Conservation (phyloP, 2,113 vertebrate genomes). For the Myodes glareolus region DNA sequence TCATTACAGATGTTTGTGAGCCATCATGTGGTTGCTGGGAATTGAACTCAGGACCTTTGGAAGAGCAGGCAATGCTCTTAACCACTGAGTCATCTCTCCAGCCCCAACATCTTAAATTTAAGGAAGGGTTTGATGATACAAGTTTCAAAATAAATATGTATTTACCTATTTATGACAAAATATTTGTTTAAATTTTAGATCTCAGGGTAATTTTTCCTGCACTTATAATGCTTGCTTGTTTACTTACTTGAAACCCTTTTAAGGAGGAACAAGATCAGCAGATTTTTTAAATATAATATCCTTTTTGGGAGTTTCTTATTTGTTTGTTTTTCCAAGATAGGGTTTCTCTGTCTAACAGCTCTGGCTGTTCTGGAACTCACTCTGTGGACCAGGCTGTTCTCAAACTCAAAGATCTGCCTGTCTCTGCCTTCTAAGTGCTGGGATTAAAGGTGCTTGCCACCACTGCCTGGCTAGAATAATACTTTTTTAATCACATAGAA, state of each 20-base stretch:
- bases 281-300: not conserved
- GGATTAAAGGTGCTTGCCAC: not conserved
- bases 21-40: too few relatives aligned
- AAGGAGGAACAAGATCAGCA: not conserved
- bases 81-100: too few relatives aligned
- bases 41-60: too few relatives aligned
- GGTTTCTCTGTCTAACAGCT: too few relatives aligned
- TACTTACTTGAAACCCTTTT: not conserved
- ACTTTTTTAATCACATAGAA: not conserved
- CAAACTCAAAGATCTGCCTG: too few relatives aligned
- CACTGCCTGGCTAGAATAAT: not conserved
- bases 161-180: not conserved
- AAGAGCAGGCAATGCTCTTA: too few relatives aligned
- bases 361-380: too few relatives aligned
- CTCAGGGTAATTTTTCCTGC: not conserved
- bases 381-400: too few relatives aligned
- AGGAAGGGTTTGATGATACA: not conserved
- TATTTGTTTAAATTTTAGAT: not conserved
- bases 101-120: not conserved
- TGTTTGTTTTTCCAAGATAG: too few relatives aligned
- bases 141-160: not conserved
- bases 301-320: too few relatives aligned
- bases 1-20: too few relatives aligned
- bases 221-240: not conserved
- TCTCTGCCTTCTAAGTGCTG: not conserved